Base-by-base conservation (phyloP, 1,140 invertebrate species). In the Hylyphantes graminicola region DNA sequence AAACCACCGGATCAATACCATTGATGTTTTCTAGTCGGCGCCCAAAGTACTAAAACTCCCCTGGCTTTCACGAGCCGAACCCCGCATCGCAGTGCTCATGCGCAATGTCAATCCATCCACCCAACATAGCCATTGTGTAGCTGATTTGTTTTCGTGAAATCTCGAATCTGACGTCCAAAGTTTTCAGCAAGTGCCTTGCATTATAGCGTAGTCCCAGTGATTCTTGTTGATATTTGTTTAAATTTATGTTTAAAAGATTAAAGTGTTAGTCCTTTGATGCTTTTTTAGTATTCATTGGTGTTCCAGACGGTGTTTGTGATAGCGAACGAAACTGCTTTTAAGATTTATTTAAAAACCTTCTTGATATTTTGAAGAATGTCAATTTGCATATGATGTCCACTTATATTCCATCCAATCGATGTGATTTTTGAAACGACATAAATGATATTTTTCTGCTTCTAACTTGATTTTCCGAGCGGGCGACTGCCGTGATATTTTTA, bases 121-220 rank as follows among this genome's bases (percentile, higher is more conserved):
- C 17, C 9, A 48, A 12, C 7, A 72, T 35, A 35, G 35, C 35
- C 35, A 35, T 35, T 70, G 53, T 70, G 17, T 48, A 50, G 35
- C 35, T 35, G 67, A 70, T 70, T 51, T 70, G 48, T 70, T 70
- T 13, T 48, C 35, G 48, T n/a, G 48, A 70, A 51, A 51, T 64
- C n/a, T 77, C 75, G 75, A 57, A 35, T 57, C 68, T 54, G 21
- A 57, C 67, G 67, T 81, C 67, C 78, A 72, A 68, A 63, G 17
- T 54, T 80, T 53, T 59, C 75, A 78, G 64, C 77, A 81, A 81
- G 78, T 81, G 78, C 78, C 78, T 81, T 79, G 51, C 55, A 53
- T 21, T 81, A n/a, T n/a, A 81, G 78, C 53, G n/a, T 81, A 81
- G 70, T 35, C 51, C 51, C 50, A 35, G 35, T 35, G 2, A 35